Evolutionary conservation across 1,140 invertebrate species (phyloP).

Genomic region (Drosophila quadrilineata): DNA sequence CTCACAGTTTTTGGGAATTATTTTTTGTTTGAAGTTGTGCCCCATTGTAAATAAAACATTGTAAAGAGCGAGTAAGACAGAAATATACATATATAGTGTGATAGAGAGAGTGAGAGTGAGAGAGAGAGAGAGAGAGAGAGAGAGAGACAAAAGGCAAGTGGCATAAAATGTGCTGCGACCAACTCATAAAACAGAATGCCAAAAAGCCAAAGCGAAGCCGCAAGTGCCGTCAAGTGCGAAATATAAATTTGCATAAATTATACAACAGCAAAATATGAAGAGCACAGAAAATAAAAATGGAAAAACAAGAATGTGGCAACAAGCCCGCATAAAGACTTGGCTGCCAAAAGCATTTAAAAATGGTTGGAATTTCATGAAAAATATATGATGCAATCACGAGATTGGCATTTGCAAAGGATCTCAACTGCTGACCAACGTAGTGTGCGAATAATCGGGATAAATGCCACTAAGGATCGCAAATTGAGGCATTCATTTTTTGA

Average conservation of each 20-base stretch:
- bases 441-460: not conserved
- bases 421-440: slow-evolving; percentile 9
- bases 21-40: not conserved
- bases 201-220: slow-evolving; percentile 28
- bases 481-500: not conserved
- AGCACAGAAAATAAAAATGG: not conserved
- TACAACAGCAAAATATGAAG: slow-evolving; percentile 21
- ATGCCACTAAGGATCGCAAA: too few relatives aligned
- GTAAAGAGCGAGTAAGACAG: not conserved
- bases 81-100: too few relatives aligned
- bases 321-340: slow-evolving; percentile 8
- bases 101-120: too few relatives aligned
- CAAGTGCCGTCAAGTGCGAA: slow-evolving; percentile 50
- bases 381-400: slow-evolving; percentile 38
- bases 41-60: slow-evolving; percentile 38
- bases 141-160: slow-evolving; percentile 27
- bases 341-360: slow-evolving; percentile 31
- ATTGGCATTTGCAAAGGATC: not conserved
- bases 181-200: slow-evolving; percentile 38
- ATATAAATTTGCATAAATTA: slow-evolving; percentile 56
- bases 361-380: slow-evolving; percentile 29
- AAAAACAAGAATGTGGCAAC: not conserved
- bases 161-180: slow-evolving; percentile 26
- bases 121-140: too few relatives aligned
- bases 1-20: not conserved